Base-by-base conservation (phyloP, 1,140 invertebrate species). In the Brachionus plicatilis region DNA sequence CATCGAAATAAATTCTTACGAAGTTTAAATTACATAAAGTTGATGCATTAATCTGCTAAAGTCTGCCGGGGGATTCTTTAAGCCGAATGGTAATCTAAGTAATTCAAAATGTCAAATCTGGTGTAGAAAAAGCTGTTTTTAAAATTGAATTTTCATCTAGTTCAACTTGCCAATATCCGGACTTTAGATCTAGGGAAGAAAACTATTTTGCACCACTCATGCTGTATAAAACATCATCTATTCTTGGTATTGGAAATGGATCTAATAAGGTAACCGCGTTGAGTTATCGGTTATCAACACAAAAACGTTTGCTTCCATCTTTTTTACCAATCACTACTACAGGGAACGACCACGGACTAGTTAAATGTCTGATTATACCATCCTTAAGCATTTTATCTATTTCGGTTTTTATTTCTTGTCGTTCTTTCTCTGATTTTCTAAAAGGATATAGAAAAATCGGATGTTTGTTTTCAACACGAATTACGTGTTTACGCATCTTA, bases 1-100 rank as follows among this genome's bases (percentile, higher is more conserved):
- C n/a, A n/a, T 43, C 87, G 87, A 11, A 91, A 85, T 0, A 91
- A 85, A 1, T 91, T 87, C 80, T 92, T 91, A 85, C 92, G 91
- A 0, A 92, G 47, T 83, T 2, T 85, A 6, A 3, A 87, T 20
- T 6, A 86, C 87, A 1, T 91, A 85, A 2, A 91, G 86, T 20
- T 87, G 43, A 85, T 90, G 86, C 43, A 92, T 91, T 12, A 89
- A 88, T 9, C 91, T 79, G 86, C 91, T 89, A 84, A 91, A 92
- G 6, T 87, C 86, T 14, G 87, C 83, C 7, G 88, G 87, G n/a
- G 88, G 86, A 85, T 90, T 45, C 12, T 8, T 45, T 90, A 91
- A 78, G 33, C 90, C 90, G 85, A 91, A 90, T 17, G 88, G 88
- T 86, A 91, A 17, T 47, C 3, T 43, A 50, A 17, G 14, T 2